A percentile compares a stretch with the other conserved stretches of the same genome.
Conservation (phyloP, 2,797 vertebrate species). For the Myotis pilosus region DNA sequence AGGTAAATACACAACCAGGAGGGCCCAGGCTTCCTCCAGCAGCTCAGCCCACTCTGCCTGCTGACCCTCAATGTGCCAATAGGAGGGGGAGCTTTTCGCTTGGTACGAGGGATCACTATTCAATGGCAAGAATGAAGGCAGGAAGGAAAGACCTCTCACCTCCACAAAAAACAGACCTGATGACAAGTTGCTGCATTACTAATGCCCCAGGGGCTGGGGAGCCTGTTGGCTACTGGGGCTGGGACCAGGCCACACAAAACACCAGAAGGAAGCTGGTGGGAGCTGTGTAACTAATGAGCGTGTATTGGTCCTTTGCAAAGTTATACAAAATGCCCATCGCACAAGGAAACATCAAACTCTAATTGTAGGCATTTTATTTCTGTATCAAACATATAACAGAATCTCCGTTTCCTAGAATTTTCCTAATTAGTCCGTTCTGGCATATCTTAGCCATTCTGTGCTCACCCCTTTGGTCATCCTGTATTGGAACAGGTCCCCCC, state of each 20-base stretch:
- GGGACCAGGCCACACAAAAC: background rate
- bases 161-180: background rate
- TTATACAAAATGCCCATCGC: background rate
- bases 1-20: background rate
- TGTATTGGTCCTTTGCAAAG: background rate
- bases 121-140: background rate
- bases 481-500: background rate
- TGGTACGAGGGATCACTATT: background rate
- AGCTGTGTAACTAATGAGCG: background rate
- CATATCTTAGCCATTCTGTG: background rate
- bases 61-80: background rate
- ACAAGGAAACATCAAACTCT: background rate
- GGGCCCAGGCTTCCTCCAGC: background rate
- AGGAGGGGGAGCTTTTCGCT: background rate
- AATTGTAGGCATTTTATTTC: constrained; percentile 4
- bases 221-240: background rate
- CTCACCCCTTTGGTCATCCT: background rate
- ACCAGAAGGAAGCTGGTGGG: background rate
- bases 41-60: background rate
- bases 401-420: background rate
- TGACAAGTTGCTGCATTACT: background rate
- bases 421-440: background rate
- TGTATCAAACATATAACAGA: background rate
- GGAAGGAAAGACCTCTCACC: background rate
- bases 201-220: background rate